Evolutionary conservation across 2,888 invertebrate genomes (phyloP), one percentile per base, ranked within the genome.

Genomic region (Epinotia brunnichana): DNA sequence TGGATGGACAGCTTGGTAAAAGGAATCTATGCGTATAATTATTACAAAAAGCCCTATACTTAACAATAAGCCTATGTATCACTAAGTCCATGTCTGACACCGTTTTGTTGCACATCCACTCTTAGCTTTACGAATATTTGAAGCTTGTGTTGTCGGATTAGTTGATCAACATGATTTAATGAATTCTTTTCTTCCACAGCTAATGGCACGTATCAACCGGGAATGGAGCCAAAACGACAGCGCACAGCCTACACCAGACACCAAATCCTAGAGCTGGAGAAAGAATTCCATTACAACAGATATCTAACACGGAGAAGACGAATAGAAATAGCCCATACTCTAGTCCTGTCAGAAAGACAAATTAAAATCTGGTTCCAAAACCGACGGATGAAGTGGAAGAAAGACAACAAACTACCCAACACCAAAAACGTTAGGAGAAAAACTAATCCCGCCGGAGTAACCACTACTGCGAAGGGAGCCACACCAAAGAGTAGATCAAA

Each of bases 201-300:
- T 62, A 97, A 97, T 87, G 97, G 97, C 76, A 95, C 95, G 64
- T 98, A 95, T 89, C 97, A 97, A 88, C 97, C 98, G 10, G 98
- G 98, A 74, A 97, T 97, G 96, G 98, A 99, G 89, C 98, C 98
- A 68, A 99, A 99, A 90, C 95, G 99, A 76, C 98, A 99, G 89
- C 95, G 99, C 81, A 99, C 99, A 79, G 99, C 99, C 76, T 99
- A 99, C 95, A 99, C 99, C 75, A 96, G 99, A 89, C 98, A 98
- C 94, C 99, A 99, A 95, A 98, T 99, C 87, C 94, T 99, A 88
- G 99, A 99, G 92, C 94, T 99, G 85, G 99, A 99, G 90, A 99
- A 99, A 89, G 99, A 99, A 94, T 99, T 99, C 91, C 98, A 99
- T 90, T 99, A 97, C 95, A 99, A 99, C 94, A 95, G 98, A 86